Conservation (phyloP, 2,888 invertebrate genomes). For the Ophion costatus region DNA sequence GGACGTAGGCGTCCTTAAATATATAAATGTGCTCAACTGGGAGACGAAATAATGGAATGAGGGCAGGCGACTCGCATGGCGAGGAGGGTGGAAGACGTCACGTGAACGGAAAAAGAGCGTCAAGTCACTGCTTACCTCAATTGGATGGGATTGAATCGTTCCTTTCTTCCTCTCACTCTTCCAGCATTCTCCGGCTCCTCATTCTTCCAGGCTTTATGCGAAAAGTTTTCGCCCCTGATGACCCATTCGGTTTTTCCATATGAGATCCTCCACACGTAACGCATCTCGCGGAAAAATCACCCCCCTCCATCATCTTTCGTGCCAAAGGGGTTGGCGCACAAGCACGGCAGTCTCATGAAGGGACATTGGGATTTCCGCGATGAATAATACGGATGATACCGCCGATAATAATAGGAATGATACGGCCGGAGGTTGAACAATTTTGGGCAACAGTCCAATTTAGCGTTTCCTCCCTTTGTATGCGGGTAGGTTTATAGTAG, state of each 20-base stretch:
- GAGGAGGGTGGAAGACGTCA: constrained; percentile 9
- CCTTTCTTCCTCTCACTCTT: not conserved
- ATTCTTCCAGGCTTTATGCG: constrained; percentile 49
- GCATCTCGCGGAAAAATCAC: not conserved
- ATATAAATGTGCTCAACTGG: constrained; percentile 48
- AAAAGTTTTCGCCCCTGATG: constrained; percentile 60
- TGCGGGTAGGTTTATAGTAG: no score
- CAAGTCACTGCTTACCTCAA: constrained; percentile 36
- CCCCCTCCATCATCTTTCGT: not conserved
- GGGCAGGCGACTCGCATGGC: not conserved
- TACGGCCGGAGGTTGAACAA: no score
- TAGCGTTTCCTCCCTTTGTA: not conserved
- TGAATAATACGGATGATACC: no score
- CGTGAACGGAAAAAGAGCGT: constrained; percentile 25
- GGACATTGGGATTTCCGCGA: no score
- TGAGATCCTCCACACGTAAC: not conserved
- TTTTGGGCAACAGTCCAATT: not conserved
- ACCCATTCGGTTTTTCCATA: not conserved
- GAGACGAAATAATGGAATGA: not conserved
- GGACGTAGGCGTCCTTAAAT: constrained; percentile 42
- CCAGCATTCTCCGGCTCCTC: not conserved
- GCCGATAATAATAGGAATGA: no score
- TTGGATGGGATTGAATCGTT: constrained; percentile 68
- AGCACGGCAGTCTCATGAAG: not conserved
- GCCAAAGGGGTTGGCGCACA: not conserved